Percentiles rank a stretch among this genome's conserved stretches.
These are phyloP conservation scores for Psophia crepitans DNA, from an alignment of 2,113 vertebrate genomes.

Conservation along the genomic window DNA sequence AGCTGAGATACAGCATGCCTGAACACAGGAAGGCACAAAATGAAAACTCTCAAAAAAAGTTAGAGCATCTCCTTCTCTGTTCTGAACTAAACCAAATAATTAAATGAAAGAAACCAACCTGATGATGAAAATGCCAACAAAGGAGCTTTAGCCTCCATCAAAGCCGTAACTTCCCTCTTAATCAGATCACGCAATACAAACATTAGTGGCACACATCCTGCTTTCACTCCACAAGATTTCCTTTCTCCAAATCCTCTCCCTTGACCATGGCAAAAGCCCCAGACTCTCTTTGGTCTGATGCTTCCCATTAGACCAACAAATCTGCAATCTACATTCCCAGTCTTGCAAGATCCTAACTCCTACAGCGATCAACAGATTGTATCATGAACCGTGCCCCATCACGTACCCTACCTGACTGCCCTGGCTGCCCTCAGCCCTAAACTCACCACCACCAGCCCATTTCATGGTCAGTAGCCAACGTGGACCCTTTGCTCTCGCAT, in stretches of 20 bases:
- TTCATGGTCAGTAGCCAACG: rapidly evolving
- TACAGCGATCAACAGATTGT: rapidly evolving
- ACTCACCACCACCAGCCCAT: neutral
- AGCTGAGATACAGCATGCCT: neutral
- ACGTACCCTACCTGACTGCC: neutral
- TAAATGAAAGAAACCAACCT: neutral
- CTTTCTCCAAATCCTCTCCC: neutral
- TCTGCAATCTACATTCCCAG: neutral
- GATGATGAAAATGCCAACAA: neutral
- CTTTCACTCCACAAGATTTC: rapidly evolving
- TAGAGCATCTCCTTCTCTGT: neutral
- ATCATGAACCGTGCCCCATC: neutral
- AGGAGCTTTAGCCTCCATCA: neutral
- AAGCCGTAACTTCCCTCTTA: neutral
- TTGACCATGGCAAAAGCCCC: neutral
- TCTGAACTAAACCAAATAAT: neutral
- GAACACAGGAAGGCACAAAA: neutral
- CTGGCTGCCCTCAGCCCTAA: neutral
- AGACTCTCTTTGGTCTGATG: neutral
- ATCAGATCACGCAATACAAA: neutral
- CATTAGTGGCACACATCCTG: neutral
- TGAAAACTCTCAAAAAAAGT: neutral
- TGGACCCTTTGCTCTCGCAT: neutral
- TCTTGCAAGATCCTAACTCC: neutral
- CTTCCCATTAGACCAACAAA: neutral